Evolutionary conservation across 2,888 invertebrate genomes (phyloP), one percentile per base, ranked within the genome.

Genomic region (Idaea aversata): DNA sequence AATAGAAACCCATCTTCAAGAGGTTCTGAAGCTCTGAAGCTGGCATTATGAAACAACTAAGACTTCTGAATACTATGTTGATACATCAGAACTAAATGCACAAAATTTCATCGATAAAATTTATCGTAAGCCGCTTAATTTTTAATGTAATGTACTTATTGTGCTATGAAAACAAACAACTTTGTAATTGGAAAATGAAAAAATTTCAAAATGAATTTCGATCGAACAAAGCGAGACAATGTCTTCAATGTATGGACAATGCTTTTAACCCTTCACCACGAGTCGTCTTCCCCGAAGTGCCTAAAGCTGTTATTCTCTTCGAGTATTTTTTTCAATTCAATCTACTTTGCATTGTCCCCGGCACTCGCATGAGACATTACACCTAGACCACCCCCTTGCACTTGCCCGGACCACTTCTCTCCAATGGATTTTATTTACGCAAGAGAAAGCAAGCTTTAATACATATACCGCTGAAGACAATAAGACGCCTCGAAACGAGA

Each of bases 331-430:
- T 90, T 87, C 91, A 91, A 93, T 92, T 91, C 93, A 92, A 92
- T 93, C 91, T 91, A 91, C 91, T 93, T 93, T 92, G 91, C 91
- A 93, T 93, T 91, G 91, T 90, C 85, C 85, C 81, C 90, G 86
- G 83, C 87, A 85, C 88, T 90, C 92, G 87, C 87, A 91, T 92
- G 91, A 91, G 85, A 88, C 90, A 90, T 91, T 90, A 91, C 90
- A 91, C 91, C 90, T 91, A 87, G 85, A 79, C 80, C 82, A 79
- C 80, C 82, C 82, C 81, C 82, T 81, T 90, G 90, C 90, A 90
- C 86, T 90, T 88, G 86, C 85, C 85, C 83, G 81, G 83, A 88
- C 81, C 87, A 87, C 90, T 88, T 87, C 88, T 89, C 76, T 84
- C 84, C 89, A 83, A 87, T 91, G 85, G 88, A 90, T 91, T 93